Percentiles rank a stretch among this genome's conserved stretches.
These are phyloP conservation scores for Synergus japonicus DNA, from an alignment of 2,888 invertebrate species.

Conservation along the genomic window DNA sequence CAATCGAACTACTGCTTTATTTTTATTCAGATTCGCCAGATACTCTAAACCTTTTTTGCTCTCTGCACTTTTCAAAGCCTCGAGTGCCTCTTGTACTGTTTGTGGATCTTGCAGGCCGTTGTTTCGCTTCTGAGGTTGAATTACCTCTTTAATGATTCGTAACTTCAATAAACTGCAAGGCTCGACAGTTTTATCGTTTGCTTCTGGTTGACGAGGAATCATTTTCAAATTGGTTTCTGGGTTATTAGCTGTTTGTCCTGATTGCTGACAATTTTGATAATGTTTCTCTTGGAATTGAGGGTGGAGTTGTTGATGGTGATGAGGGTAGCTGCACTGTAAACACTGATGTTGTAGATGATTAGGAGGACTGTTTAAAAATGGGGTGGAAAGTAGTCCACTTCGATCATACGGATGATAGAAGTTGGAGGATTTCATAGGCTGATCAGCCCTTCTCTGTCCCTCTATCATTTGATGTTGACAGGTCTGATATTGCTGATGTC, in stretches of 20 bases:
- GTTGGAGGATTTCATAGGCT: not conserved
- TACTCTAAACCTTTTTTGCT: conserved; percentile 61
- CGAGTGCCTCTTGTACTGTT: conserved; percentile 57
- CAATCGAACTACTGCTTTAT: conserved; percentile 48
- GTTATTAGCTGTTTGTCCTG: not conserved
- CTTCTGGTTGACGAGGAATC: not conserved
- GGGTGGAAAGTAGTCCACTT: not conserved
- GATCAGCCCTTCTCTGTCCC: not conserved
- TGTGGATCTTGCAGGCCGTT: conserved; percentile 70
- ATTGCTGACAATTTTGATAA: not conserved
- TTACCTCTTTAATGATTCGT: conserved; percentile 60
- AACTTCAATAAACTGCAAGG: conserved; percentile 67
- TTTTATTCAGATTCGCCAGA: conserved; percentile 56
- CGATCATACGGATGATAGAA: not conserved
- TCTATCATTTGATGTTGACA: not conserved
- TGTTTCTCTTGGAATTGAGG: not conserved
- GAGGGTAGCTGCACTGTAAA: not conserved
- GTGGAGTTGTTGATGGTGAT: not conserved
- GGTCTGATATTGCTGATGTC: not conserved
- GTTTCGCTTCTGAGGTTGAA: conserved; percentile 64
- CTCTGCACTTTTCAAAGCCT: conserved; percentile 55
- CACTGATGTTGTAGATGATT: not conserved
- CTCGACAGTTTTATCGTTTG: conserved; percentile 41
- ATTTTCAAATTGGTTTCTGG: not conserved
- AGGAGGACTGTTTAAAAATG: not conserved